A percentile compares a stretch with the other conserved stretches of the same genome.
Conservation (phyloP, 2,797 vertebrate genomes). For the Clarias pachynema region DNA sequence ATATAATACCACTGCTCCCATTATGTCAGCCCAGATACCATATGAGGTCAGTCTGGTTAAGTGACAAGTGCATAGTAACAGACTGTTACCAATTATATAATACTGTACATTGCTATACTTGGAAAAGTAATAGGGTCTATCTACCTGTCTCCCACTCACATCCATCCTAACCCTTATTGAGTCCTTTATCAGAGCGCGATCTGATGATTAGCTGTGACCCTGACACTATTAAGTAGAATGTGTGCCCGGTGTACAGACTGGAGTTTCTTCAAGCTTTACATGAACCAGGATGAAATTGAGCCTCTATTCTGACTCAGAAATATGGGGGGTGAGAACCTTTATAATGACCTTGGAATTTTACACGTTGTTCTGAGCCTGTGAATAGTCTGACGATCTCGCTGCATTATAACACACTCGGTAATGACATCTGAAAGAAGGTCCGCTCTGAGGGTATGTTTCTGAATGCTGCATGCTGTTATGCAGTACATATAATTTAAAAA, state of each 20-base stretch:
- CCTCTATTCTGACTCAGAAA: slow-evolving; percentile 8
- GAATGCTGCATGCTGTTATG: slow-evolving; percentile 9
- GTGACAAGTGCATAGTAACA: slow-evolving; percentile 6
- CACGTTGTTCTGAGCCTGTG: background rate
- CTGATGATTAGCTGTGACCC: slow-evolving; percentile 26
- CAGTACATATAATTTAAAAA: background rate
- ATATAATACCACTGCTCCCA: background rate
- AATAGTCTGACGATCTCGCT: background rate
- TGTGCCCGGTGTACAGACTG: background rate
- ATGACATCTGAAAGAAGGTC: background rate
- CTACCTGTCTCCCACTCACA: background rate
- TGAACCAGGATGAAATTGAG: background rate
- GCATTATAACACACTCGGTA: background rate
- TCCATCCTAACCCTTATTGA: slow-evolving; percentile 29
- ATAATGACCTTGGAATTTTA: slow-evolving; percentile 12
- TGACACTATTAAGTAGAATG: slow-evolving; percentile 7
- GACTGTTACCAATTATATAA: background rate
- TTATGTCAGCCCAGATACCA: slow-evolving; percentile 8
- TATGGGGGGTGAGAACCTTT: background rate
- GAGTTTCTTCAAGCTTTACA: slow-evolving; percentile 2
- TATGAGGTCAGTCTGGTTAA: slow-evolving; percentile 23
- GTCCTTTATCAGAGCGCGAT: slow-evolving; percentile 29
- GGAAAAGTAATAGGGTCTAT: slow-evolving; percentile 28
- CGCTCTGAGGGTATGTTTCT: background rate
- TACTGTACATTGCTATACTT: background rate